Base-by-base conservation (phyloP, 1,140 invertebrate genomes). In the Meloidogyne chitwoodi region DNA sequence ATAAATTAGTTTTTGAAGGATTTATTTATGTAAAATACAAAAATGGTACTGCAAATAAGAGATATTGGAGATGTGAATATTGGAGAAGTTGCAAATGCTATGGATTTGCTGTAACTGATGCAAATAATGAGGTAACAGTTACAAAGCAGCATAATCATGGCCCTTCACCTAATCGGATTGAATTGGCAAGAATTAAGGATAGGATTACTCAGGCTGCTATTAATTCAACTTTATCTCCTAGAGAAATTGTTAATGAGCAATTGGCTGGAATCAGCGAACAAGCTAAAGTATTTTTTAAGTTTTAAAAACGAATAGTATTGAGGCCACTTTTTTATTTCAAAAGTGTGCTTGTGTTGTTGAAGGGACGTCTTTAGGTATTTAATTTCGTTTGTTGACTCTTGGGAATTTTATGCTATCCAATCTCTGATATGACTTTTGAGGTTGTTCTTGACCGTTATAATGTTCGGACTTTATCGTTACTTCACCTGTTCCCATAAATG, bases 51-150 rank as follows among this genome's bases (percentile, higher is more conserved):
- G 38, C 29, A 19, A 41, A 41, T 24, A 31, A 67, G 6, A 16
- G 29, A 8, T 67, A 67, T 67, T 67, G 65, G 65, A 67, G 65
- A 67, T 67, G 65, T 67, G 65, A 67, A 41, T 34, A 67, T 31
- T 67, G 29, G 29, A 31, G 38, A 41, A 67, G 65, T 26, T 34
- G 65, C 22, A 67, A 67, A 41, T 67, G 65, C 10, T 41, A 31
- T 34, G 65, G 65, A n/a, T 34, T 34, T 31, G 65, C 65, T 0
- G 38, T 67, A 5, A 67, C 65, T 6, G n/a, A 67, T 31, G 38
- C 29, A 34, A 41, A 67, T 34, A 67, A 67, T 67, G 65, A 67
- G 10, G 65, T 67, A 12, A 41, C 29, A n/a, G 65, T 67, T 10
- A 67, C 65, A 6, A 31, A 67, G 26, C 65, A 67, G 22, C 65